These are phyloP conservation scores for Phthorimaea operculella DNA, from an alignment of 1,140 invertebrate species.

Conservation along the genomic window DNA sequence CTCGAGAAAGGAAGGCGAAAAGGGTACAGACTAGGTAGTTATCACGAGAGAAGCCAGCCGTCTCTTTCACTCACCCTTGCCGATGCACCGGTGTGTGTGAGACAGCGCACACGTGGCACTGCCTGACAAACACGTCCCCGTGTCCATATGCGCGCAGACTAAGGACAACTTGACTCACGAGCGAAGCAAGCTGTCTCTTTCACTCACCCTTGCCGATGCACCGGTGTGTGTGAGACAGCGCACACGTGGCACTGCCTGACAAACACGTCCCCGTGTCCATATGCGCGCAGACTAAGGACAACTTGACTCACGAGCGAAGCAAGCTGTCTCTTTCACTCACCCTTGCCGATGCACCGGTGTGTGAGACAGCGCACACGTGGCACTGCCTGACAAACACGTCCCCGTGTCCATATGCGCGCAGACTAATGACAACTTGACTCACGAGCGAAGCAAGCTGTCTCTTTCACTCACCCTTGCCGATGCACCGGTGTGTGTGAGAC, in stretches of 20 bases:
- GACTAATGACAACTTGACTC: conserved; percentile 40
- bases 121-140: conserved; percentile 17
- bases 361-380: conserved; percentile 56
- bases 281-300: conserved; percentile 45
- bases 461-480: conserved; percentile 46
- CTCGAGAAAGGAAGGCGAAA: no score
- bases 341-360: conserved; percentile 58
- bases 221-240: conserved; percentile 50
- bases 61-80: neutral
- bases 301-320: no score
- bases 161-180: conserved; percentile 41
- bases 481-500: conserved; percentile 51
- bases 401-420: conserved; percentile 55
- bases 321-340: conserved; percentile 24
- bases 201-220: conserved; percentile 55
- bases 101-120: no score
- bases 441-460: neutral
- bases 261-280: conserved; percentile 54
- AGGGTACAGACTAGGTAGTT: no score
- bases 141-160: conserved; percentile 52
- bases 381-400: conserved; percentile 31
- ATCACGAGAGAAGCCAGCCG: no score
- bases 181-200: neutral
- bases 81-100: no score
- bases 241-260: conserved; percentile 40